Conservation (phyloP, 1,140 invertebrate species). For the Akabosia matsudoensis region DNA sequence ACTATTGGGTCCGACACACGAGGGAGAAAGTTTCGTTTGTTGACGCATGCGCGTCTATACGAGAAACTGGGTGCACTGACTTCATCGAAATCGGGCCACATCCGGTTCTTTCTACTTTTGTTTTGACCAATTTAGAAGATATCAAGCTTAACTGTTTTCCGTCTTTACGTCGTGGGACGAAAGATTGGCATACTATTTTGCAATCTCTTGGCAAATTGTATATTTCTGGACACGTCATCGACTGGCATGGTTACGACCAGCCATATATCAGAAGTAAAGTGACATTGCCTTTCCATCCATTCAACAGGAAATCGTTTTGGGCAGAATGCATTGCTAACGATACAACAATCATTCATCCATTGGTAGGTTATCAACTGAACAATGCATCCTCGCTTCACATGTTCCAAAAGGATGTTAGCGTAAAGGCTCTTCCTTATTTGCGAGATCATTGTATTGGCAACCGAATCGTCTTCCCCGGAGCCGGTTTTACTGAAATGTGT, state of each 20-base stretch:
- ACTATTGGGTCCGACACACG: slow-evolving; percentile 12
- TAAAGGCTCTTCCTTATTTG: neutral
- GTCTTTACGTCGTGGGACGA: neutral
- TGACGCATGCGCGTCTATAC: neutral
- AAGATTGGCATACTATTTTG: neutral
- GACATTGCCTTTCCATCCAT: neutral
- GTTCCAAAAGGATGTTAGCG: neutral
- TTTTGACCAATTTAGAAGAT: neutral
- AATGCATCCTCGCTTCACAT: neutral
- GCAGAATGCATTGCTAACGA: neutral
- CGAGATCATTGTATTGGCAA: neutral
- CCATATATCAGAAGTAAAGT: neutral
- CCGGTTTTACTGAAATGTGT: neutral
- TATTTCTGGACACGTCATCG: neutral
- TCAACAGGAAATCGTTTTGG: slow-evolving; percentile 2
- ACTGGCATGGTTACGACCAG: neutral
- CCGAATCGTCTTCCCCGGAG: neutral
- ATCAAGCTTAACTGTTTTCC: neutral
- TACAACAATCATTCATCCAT: neutral
- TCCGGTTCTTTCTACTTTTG: neutral
- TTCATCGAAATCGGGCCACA: neutral
- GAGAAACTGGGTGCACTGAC: neutral
- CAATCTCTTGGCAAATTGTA: neutral
- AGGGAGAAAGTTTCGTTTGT: slow-evolving; percentile 1
- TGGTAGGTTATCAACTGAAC: neutral